A percentile compares a stretch with the other conserved stretches of the same genome.
Conservation (phyloP, 1,140 invertebrate genomes). For the Tachypleus tridentatus region DNA sequence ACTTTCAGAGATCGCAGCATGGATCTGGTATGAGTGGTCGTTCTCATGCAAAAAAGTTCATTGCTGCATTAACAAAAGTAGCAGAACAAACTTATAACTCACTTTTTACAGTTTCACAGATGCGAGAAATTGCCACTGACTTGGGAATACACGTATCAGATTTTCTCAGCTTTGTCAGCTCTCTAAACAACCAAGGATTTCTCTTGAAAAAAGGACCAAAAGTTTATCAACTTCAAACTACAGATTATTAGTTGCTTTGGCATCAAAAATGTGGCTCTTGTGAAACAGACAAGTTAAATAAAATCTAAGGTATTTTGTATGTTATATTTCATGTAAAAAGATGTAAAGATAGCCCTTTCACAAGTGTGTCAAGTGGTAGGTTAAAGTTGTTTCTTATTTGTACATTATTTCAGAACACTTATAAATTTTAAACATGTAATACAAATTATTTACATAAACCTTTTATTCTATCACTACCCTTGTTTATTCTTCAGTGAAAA, state of each 20-base stretch:
- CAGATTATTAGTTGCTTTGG: background rate
- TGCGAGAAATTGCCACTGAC: slow-evolving; percentile 52
- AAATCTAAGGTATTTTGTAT: too few relatives aligned
- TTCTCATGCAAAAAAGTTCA: slow-evolving; percentile 58
- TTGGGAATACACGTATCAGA: slow-evolving; percentile 45
- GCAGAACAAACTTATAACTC: slow-evolving; percentile 49
- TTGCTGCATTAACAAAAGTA: slow-evolving; percentile 51
- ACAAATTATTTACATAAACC: too few relatives aligned
- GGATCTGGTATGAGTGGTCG: slow-evolving; percentile 56
- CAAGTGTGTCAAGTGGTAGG: too few relatives aligned
- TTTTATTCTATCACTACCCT: too few relatives aligned
- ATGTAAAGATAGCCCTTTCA: too few relatives aligned
- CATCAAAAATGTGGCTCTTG: too few relatives aligned
- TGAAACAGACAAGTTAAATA: too few relatives aligned
- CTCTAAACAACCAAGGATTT: slow-evolving; percentile 70
- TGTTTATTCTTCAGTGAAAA: too few relatives aligned
- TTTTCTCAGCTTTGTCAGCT: slow-evolving; percentile 52
- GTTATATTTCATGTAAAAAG: too few relatives aligned
- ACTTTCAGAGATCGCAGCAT: slow-evolving; percentile 54
- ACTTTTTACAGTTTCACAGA: slow-evolving; percentile 59
- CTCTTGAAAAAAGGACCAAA: slow-evolving; percentile 69
- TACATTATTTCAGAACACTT: too few relatives aligned
- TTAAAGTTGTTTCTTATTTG: too few relatives aligned
- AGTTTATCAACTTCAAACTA: slow-evolving; percentile 49
- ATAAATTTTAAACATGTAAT: too few relatives aligned